A percentile compares a stretch with the other conserved stretches of the same genome.
Evolutionary conservation across 2,113 vertebrate species (phyloP).

Genomic region (Numida meleagris): DNA sequence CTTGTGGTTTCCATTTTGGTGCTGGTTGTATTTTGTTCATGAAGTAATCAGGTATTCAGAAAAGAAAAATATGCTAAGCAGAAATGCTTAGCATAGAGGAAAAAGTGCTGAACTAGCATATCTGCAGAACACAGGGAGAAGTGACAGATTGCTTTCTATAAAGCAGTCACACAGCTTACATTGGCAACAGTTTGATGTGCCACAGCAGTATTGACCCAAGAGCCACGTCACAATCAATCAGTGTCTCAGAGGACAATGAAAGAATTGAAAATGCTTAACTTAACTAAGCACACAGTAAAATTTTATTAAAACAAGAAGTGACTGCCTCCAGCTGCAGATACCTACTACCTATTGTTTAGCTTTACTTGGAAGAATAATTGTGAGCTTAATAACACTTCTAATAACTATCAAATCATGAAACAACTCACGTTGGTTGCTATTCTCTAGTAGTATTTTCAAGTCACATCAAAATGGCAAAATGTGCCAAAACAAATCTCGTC

Average conservation of each 20-base stretch:
- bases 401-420: not conserved
- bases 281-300: conserved; percentile 45
- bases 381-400: not conserved
- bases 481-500: not conserved
- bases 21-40: not conserved
- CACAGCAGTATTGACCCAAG: conserved; percentile 19
- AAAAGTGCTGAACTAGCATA: conserved; percentile 44
- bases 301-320: conserved; percentile 26
- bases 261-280: conserved; percentile 44
- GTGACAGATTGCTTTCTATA: conserved; percentile 12
- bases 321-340: not conserved
- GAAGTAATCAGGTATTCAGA: not conserved
- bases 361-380: conserved; percentile 3
- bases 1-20: not conserved
- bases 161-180: not conserved
- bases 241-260: not conserved
- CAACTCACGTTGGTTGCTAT: not conserved
- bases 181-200: not conserved
- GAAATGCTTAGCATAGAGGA: not conserved
- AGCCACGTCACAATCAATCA: conserved; percentile 37
- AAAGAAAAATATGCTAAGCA: not conserved
- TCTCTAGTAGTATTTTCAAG: not conserved
- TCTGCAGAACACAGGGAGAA: not conserved
- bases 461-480: not conserved
- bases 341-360: not conserved